A percentile compares a stretch with the other conserved stretches of the same genome.
Evolutionary conservation across 2,113 vertebrate species (phyloP).

Genomic region (Cyprinodon variegatus): DNA sequence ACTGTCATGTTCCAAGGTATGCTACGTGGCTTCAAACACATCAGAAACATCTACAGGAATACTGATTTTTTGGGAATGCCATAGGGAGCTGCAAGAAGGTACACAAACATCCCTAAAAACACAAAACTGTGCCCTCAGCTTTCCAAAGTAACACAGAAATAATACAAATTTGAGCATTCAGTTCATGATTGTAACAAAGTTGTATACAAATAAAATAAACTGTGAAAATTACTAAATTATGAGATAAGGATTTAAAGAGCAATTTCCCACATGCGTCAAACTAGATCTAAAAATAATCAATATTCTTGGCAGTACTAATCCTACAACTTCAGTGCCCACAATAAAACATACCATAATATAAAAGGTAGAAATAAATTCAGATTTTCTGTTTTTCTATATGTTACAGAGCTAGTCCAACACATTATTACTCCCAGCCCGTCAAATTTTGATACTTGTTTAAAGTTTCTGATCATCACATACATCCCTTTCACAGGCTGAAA

Average conservation of each 20-base stretch:
- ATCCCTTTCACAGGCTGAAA: too few relatives aligned
- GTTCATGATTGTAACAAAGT: constrained; percentile 10
- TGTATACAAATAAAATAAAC: neutral
- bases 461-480: too few relatives aligned
- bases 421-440: too few relatives aligned
- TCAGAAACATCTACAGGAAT: constrained; percentile 79
- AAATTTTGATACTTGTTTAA: too few relatives aligned
- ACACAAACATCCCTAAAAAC: constrained; percentile 59
- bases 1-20: constrained; percentile 82
- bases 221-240: neutral
- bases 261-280: neutral
- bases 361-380: constrained; percentile 7
- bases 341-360: constrained; percentile 43
- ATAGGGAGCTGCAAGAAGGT: constrained; percentile 57
- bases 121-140: constrained; percentile 51
- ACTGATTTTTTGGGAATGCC: constrained; percentile 80
- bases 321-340: constrained; percentile 69
- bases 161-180: constrained; percentile 24
- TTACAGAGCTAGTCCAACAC: too few relatives aligned
- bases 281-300: neutral
- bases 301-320: constrained; percentile 53
- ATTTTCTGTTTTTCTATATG: neutral
- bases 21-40: constrained; percentile 80
- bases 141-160: constrained; percentile 39
- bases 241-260: neutral